Base-by-base conservation (phyloP, 2,888 invertebrate species). In the Athalia cordata region DNA sequence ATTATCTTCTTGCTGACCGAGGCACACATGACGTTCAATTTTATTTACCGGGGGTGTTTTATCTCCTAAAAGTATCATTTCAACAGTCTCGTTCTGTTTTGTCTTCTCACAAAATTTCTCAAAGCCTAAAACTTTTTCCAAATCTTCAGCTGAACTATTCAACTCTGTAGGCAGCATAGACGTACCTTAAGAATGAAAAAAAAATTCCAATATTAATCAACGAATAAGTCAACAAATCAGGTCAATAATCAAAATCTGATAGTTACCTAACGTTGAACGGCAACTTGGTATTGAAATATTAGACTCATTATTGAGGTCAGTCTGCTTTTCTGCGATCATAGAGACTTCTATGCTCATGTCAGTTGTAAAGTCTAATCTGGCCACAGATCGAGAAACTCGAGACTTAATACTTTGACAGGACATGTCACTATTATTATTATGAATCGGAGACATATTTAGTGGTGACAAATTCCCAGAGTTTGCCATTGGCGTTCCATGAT, bases 391-490 rank as follows among this genome's bases (percentile, higher is more conserved):
- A 70, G 82, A 84, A 11, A 75, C 75, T 75, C 84, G 84, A 76
- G 82, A 83, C 80, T 80, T 82, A 5, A 84, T 76, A 81, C 85
- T 88, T 77, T 89, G 85, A 59, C 80, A 84, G 0, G 87, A 87
- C 85, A 86, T 86, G 7, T 82, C 82, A 4, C 65, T 50, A 4
- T 78, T 72, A 61, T 77, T 79, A 15, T 81, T 85, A 66, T 79
- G 77, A 68, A 89, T 89, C 0, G 90, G 89, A 9, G 89, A 89
- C 79, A 89, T 83, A 62, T 86, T 84, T 1, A 85, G 85, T 4
- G 87, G 85, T 0, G 89, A 88, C 66, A 87, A 79, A 74, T 82
- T 81, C 13, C 77, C 80, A n/a, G 81, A 78, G 49, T 72, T 80
- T 49, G 81, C 79, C 59, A 81, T 78, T 9, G 89, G 87, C 4